Evolutionary conservation across 2,797 vertebrate species (phyloP), one percentile per base, ranked within the genome.

Genomic region (Eulemur mongoz): DNA sequence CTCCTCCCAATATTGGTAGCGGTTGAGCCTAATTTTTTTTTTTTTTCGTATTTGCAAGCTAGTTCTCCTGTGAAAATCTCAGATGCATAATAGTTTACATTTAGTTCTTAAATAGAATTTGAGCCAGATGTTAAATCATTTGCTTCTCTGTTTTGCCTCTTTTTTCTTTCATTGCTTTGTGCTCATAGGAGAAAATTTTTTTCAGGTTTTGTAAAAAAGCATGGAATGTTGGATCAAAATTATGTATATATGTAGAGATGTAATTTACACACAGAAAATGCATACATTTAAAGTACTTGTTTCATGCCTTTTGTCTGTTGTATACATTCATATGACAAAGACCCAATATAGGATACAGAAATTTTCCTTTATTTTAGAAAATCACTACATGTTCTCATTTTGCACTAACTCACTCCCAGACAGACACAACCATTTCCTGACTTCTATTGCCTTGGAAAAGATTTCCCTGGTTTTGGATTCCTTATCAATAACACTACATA

Each of bases 351-450:
- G 7, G 18, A n/a, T n/a, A 17, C 14, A 40, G 11, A 85, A 57
- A 8, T 38, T 65, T 73, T 48, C 57, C 38, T 9, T 61, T 57
- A 1, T 27, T 15, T n/a, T 73, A 48, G 48, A 73, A 54, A 6
- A 12, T 43, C 25, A 6, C 54, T 10, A 0, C 4, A 11, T 4
- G 5, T 2, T 0, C 4, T 22, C 12, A 23, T 50, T 40, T 6
- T 43, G 45, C 12, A 1, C 30, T 38, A 20, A 7, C 43, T 43
- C 15, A n/a, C 32, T 38, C 23, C 1, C 18, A 15, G 38, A 2
- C 32, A 54, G 54, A 38, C 10, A 23, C 32, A 25, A 59, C 6
- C 18, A 27, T 38, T 72, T 20, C 17, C 13, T 54, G 20, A 38
- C n/a, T 79, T 79, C n/a, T 38, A 14, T 38, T 79, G n/a, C 50